Base-by-base conservation (phyloP, 2,797 vertebrate species). In the Lophotriccus pileatus region DNA sequence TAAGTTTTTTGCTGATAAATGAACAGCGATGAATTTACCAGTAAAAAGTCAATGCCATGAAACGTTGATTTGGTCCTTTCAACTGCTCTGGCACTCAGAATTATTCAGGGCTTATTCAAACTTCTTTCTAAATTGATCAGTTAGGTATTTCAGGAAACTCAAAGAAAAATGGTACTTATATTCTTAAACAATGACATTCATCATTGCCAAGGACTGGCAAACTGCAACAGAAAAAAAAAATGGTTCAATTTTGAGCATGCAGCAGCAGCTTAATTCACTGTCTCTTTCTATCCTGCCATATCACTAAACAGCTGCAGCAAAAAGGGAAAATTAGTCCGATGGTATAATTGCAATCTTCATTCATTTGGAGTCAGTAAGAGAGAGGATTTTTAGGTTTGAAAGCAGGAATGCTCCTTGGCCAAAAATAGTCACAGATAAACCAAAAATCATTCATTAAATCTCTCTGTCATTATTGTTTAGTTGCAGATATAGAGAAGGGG, bases 101-200 rank as follows among this genome's bases (percentile, higher is more conserved):
- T 90, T 92, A 79, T 72, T 89, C 41, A 79, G 60, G 72, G 68
- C 39, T 90, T 90, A 56, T 60, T 94, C 68, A 70, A 79, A 87
- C 78, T 52, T 70, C 56, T 53, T 82, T 63, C 60, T 68, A 39
- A 85, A 91, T 62, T 58, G 53, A 68, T 74, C 64, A 44, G 56
- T 58, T 60, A 67, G 41, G 15, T 92, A 68, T 59, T 93, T 81
- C 86, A 73, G 44, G 89, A 93, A 89, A 90, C 27, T 34, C 30
- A 23, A 59, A 82, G 67, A 73, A 80, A 95, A 92, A 78, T 64
- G 9, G 58, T 56, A n/a, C 39, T 79, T 67, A 32, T 7, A 79
- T 73, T 76, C 41, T 67, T 63, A 73, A 72, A 41, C 62, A 94
- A 79, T 41, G 44, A 56, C 52, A 74, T 87, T 92, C 50, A 70